Percentiles rank a stretch among this genome's conserved stretches.
These are phyloP conservation scores for Sycophila texana DNA, from an alignment of 2,888 invertebrate species.

Conservation along the genomic window DNA sequence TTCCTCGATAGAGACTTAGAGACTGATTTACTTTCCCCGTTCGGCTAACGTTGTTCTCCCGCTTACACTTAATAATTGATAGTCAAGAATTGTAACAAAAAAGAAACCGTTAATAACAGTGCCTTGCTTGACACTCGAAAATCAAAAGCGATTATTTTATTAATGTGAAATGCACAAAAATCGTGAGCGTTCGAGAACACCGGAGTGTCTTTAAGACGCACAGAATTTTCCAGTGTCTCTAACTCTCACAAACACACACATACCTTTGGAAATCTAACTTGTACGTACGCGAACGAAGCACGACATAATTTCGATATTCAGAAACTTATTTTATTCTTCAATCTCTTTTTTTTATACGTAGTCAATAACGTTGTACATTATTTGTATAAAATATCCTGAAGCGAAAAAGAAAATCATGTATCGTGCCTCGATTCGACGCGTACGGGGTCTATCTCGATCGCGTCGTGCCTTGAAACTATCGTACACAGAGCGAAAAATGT, in stretches of 20 bases:
- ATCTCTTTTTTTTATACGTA: conserved; percentile 28
- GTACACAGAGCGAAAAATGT: conserved; percentile 19
- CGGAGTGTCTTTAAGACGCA: neutral
- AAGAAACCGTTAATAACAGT: conserved; percentile 18
- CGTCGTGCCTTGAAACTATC: conserved; percentile 36
- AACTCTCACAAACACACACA: neutral
- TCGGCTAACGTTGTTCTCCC: conserved; percentile 44
- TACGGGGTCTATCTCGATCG: conserved; percentile 20
- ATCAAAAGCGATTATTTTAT: conserved; percentile 28
- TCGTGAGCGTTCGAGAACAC: conserved; percentile 5
- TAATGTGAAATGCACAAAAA: conserved; percentile 26
- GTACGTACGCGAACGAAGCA: conserved; percentile 20
- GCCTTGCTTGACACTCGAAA: conserved; percentile 38
- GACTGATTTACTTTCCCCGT: conserved; percentile 55
- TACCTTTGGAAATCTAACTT: conserved; percentile 11
- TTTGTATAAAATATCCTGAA: conserved; percentile 35
- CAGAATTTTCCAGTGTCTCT: conserved; percentile 29
- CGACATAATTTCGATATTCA: conserved; percentile 39
- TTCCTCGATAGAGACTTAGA: conserved; percentile 58
- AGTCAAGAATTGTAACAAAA: neutral
- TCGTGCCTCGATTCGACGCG: conserved; percentile 38
- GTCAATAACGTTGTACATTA: conserved; percentile 36
- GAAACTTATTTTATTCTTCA: conserved; percentile 21
- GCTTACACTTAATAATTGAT: conserved; percentile 22
- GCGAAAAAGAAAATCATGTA: neutral